phyloP scores from a whole-genome alignment of 2,888 invertebrate species.

The Byasa hedistus region DNA sequence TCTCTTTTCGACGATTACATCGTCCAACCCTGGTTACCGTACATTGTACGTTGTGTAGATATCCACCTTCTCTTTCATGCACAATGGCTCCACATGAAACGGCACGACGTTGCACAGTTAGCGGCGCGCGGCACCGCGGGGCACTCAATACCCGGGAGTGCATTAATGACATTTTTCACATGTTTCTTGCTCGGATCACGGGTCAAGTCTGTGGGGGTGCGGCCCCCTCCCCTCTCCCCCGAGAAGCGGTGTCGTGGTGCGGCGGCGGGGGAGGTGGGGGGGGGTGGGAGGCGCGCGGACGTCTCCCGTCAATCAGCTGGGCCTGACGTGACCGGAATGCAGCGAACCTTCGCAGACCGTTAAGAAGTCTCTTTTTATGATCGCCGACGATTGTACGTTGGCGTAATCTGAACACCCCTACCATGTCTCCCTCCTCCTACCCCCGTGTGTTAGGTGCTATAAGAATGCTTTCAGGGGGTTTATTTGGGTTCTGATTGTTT shows the following conservation, averaged over 20 bases:
- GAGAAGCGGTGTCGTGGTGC: constrained; percentile 14
- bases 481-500: constrained; percentile 29
- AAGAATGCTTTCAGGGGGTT: constrained; percentile 30
- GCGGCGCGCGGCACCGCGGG: constrained; percentile 33
- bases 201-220: constrained; percentile 57
- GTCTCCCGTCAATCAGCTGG: constrained; percentile 79
- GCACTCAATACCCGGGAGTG: constrained; percentile 54
- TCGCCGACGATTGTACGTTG: constrained; percentile 56
- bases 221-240: constrained; percentile 30
- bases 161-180: constrained; percentile 79
- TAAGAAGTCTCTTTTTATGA: constrained; percentile 62
- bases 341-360: constrained; percentile 51
- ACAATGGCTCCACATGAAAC: too few species aligned
- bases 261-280: constrained; percentile 38
- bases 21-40: too few species aligned
- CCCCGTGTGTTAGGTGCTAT: constrained; percentile 27
- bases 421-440: too few species aligned
- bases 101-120: neutral
- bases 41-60: too few species aligned
- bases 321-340: constrained; percentile 73
- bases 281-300: constrained; percentile 51
- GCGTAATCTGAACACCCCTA: constrained; percentile 44
- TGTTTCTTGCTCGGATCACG: constrained; percentile 67
- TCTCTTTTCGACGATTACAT: too few species aligned
- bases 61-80: too few species aligned